phyloP scores from a whole-genome alignment of 2,113 vertebrate species.

The Stigmatopora argus region DNA sequence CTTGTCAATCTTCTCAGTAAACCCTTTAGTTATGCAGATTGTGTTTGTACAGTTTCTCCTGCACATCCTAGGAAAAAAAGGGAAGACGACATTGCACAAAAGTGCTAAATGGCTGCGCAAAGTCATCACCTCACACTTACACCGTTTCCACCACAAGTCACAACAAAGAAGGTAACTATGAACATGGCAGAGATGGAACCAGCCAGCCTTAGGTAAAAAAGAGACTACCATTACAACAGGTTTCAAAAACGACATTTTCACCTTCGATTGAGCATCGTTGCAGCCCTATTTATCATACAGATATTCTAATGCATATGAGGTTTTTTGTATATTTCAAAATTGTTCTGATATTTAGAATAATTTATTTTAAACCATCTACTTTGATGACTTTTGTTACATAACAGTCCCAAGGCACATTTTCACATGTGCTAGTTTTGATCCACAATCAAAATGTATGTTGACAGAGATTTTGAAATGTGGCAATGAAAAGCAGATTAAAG shows the following conservation, averaged over 20 bases:
- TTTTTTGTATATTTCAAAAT: no score
- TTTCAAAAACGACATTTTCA: background rate
- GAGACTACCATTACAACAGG: background rate
- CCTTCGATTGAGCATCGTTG: no score
- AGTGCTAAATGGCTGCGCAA: slow-evolving; percentile 51
- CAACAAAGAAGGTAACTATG: background rate
- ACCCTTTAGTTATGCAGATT: slow-evolving; percentile 20
- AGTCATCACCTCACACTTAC: slow-evolving; percentile 48
- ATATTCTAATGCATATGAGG: no score
- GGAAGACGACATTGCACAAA: slow-evolving; percentile 32
- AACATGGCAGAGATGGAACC: background rate
- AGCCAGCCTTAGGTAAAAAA: background rate
- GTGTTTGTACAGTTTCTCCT: slow-evolving; percentile 40
- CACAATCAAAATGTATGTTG: slow-evolving; percentile 1
- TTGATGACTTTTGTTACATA: background rate
- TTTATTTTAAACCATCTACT: background rate
- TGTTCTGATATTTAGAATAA: no score
- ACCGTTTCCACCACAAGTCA: slow-evolving; percentile 38
- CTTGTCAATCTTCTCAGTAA: background rate
- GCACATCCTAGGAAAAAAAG: slow-evolving; percentile 40
- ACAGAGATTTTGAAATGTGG: slow-evolving; percentile 22
- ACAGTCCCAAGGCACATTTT: background rate
- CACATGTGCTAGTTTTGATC: background rate
- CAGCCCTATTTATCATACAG: no score
- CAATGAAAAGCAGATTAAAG: slow-evolving; percentile 54